Percentiles rank a stretch among this genome's conserved stretches.
phyloP scores from a whole-genome alignment of 23 tunicate species.

The Corella eumyota region DNA sequence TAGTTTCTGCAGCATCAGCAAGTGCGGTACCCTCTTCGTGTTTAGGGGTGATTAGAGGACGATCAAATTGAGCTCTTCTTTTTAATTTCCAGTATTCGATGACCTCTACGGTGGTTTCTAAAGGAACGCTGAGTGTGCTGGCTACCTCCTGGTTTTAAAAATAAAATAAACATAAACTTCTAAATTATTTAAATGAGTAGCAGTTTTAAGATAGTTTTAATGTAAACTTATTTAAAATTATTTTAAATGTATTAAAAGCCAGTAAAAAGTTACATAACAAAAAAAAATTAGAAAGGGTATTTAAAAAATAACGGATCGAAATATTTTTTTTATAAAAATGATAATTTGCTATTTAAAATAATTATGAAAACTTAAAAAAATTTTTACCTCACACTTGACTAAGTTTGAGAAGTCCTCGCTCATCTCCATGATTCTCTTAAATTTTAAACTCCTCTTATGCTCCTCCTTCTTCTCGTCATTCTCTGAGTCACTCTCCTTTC shows the following conservation, averaged over 20 bases:
- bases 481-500: constrained; percentile 23
- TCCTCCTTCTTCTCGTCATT: constrained; percentile 48
- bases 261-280: too few relatives aligned
- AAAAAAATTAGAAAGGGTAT: too few relatives aligned
- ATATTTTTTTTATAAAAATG: too few relatives aligned
- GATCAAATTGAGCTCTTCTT: constrained; percentile 47
- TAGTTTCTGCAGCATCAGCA: constrained; percentile 74
- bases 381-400: constrained; percentile 20
- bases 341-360: too few relatives aligned
- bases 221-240: too few relatives aligned
- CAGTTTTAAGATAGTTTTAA: too few relatives aligned
- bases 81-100: constrained; percentile 72
- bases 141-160: constrained; percentile 61
- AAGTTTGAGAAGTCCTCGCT: constrained; percentile 61
- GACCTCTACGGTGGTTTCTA: constrained; percentile 47
- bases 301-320: too few relatives aligned
- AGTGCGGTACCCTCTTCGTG: constrained; percentile 78
- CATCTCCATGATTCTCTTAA: constrained; percentile 53
- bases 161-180: too few relatives aligned
- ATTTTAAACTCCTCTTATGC: constrained; percentile 53
- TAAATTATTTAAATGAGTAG: too few relatives aligned
- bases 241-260: too few relatives aligned
- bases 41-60: constrained; percentile 58
- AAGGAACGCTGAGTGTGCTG: constrained; percentile 34
- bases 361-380: too few relatives aligned